Evolutionary conservation across 2,113 vertebrate genomes (phyloP).

Genomic region (Charadrius vociferus): DNA sequence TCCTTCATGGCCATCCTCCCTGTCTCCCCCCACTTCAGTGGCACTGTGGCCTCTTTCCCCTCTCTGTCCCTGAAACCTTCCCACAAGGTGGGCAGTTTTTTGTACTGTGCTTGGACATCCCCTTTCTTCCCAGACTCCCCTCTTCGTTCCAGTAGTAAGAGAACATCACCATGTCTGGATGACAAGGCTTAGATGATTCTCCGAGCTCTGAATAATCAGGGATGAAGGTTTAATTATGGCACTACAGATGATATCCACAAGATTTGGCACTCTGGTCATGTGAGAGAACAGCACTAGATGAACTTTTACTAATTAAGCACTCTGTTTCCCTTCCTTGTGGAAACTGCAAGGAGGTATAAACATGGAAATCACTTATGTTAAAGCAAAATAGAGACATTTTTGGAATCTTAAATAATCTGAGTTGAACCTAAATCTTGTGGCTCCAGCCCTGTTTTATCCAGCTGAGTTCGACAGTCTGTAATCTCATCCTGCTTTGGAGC

Average conservation of each 20-base stretch:
- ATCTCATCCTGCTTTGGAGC: slow-evolving; percentile 62
- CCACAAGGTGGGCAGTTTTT: background rate
- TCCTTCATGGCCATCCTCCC: rapidly evolving
- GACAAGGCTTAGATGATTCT: background rate
- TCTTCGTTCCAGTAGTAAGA: background rate
- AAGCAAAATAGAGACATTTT: background rate
- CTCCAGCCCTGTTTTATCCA: slow-evolving; percentile 46
- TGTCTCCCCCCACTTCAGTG: background rate
- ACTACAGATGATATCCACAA: slow-evolving; percentile 38
- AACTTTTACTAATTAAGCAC: slow-evolving; percentile 38
- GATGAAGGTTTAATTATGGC: slow-evolving; percentile 44
- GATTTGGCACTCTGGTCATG: slow-evolving; percentile 40
- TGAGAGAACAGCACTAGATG: slow-evolving; percentile 17
- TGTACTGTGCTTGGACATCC: background rate
- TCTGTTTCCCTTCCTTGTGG: slow-evolving; percentile 22
- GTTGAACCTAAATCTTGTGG: slow-evolving; percentile 27
- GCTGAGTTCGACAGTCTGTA: slow-evolving; percentile 31
- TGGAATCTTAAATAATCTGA: slow-evolving; percentile 38
- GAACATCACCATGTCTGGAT: background rate
- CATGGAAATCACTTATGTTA: background rate
- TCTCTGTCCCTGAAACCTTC: background rate
- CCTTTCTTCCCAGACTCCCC: background rate
- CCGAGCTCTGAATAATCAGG: slow-evolving; percentile 20
- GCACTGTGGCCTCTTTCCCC: background rate
- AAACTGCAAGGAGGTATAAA: slow-evolving; percentile 24